A percentile compares a stretch with the other conserved stretches of the same genome.
These are phyloP conservation scores for Acanthis flammea DNA, from an alignment of 2,797 vertebrate species.

Conservation along the genomic window DNA sequence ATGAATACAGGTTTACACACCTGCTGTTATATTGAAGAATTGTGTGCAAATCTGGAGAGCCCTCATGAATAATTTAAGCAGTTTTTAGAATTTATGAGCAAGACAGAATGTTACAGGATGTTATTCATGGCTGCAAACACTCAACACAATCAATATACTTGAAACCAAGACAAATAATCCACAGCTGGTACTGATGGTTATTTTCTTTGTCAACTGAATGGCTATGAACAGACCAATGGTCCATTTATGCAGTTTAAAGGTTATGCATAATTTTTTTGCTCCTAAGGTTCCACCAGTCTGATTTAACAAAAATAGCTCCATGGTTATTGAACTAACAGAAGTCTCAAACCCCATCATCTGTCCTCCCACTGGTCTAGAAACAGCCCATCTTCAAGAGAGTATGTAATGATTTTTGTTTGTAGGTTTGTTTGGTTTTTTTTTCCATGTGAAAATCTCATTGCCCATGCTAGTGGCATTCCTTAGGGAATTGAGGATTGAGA, in stretches of 20 bases:
- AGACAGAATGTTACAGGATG: background rate
- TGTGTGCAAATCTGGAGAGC: background rate
- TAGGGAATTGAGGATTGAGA: background rate
- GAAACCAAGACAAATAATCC: background rate
- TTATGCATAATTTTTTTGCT: background rate
- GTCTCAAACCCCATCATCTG: background rate
- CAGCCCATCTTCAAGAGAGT: background rate
- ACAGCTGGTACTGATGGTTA: background rate
- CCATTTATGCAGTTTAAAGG: background rate
- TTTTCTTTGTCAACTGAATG: background rate
- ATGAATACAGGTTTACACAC: background rate
- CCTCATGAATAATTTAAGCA: conserved; percentile 26
- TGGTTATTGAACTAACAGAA: background rate
- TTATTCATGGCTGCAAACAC: background rate
- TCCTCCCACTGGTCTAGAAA: background rate
- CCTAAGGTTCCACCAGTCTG: background rate
- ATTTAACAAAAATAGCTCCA: background rate
- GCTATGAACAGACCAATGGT: background rate
- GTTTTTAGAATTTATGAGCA: background rate
- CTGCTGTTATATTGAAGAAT: background rate
- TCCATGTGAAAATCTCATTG: background rate
- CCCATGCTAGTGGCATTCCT: background rate
- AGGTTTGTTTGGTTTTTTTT: background rate
- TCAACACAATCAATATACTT: background rate
- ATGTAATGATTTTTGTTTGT: background rate